Conservation (phyloP, 1,140 invertebrate genomes). For the Pseudomyrmex concolor region DNA sequence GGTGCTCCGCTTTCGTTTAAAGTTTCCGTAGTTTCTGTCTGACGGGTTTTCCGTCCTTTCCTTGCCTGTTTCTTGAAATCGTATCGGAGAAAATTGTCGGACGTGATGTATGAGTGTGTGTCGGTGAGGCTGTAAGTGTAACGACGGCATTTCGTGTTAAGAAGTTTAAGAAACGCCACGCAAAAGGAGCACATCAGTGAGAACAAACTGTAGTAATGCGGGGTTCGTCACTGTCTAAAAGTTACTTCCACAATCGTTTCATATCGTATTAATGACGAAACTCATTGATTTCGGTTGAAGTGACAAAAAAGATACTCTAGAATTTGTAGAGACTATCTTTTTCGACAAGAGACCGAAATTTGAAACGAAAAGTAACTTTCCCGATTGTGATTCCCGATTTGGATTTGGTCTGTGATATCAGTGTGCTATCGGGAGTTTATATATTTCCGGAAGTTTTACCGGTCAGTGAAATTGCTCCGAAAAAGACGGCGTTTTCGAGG, state of each 20-base stretch:
- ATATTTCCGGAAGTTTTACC: background rate
- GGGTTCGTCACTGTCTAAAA: background rate
- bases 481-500: slow-evolving; percentile 10
- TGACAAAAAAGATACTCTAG: background rate
- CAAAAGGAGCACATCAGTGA: too few species aligned
- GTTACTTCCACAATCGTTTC: too few species aligned
- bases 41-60: background rate
- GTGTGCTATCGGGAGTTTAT: background rate
- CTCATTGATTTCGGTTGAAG: background rate
- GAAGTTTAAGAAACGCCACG: too few species aligned
- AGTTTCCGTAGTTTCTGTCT: too few species aligned
- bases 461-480: slow-evolving; percentile 11
- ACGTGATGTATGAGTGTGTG: slow-evolving; percentile 57
- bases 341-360: background rate
- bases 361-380: background rate
- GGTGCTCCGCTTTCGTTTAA: slow-evolving; percentile 23
- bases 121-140: slow-evolving; percentile 50
- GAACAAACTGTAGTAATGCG: background rate
- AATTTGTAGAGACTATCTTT: background rate
- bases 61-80: background rate
- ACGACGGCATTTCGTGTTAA: slow-evolving; percentile 38
- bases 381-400: too few species aligned
- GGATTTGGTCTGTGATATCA: background rate
- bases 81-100: slow-evolving; percentile 53
- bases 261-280: background rate